A percentile compares a stretch with the other conserved stretches of the same genome.
Evolutionary conservation across 2,113 vertebrate species (phyloP).

Genomic region (Tringa solitaria): DNA sequence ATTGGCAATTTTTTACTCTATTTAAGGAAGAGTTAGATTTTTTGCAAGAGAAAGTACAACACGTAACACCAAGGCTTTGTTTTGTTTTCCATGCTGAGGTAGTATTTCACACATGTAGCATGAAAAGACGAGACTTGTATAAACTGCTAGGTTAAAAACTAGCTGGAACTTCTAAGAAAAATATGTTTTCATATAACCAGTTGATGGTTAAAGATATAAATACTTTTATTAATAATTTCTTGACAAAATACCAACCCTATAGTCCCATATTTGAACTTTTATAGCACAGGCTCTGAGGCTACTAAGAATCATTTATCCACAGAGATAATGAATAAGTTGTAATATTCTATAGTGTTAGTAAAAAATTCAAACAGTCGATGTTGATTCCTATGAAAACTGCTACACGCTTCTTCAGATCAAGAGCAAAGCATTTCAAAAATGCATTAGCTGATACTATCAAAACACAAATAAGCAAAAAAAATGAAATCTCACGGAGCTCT

Average conservation of each 20-base stretch:
- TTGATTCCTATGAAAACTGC: constrained; percentile 25
- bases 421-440: constrained; percentile 57
- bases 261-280: not conserved
- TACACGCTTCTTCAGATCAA: constrained; percentile 17
- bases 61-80: not conserved
- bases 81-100: not conserved
- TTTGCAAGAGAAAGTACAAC: not conserved
- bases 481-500: constrained; percentile 60
- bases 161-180: not conserved
- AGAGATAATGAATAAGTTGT: not conserved
- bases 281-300: not conserved
- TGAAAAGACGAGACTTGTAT: not conserved
- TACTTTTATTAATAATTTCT: not conserved
- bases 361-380: constrained; percentile 17
- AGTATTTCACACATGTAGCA: not conserved
- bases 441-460: constrained; percentile 30
- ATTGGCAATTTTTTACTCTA: not conserved
- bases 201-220: not conserved
- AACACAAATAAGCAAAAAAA: constrained; percentile 55
- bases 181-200: not conserved
- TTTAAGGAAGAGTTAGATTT: not conserved
- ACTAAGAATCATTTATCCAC: not conserved
- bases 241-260: not conserved
- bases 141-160: constrained; percentile 22
- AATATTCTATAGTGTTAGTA: constrained; percentile 54